Evolutionary conservation across 1,140 invertebrate genomes (phyloP), one percentile per base, ranked within the genome.

Genomic region (Ylistrum balloti): DNA sequence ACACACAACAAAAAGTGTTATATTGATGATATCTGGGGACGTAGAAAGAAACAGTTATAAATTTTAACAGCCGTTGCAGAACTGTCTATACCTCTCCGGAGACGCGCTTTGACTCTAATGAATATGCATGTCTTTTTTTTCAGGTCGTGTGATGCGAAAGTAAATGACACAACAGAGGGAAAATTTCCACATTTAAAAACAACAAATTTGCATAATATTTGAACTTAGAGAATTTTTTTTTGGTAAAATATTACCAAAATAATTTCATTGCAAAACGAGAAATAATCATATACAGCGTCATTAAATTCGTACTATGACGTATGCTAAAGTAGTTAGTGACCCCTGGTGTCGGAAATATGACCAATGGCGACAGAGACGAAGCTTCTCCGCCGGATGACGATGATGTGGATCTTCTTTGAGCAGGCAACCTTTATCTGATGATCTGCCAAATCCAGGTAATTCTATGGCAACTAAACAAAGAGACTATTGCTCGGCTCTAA

Each of bases 191-290:
- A 28, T 74, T 28, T n/a, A 7, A n/a, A 74, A 74, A n/a, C n/a
- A 28, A 74, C 9, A n/a, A 45, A 45, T 45, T 45, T 74, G n/a
- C 56, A 74, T 74, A 74, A 74, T 74, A 74, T 74, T 74, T 74
- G 56, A 74, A 74, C 56, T 28, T 74, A 74, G 56, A 28, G 41
- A 45, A 45, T 5, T 0, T n/a, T n/a, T n/a, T n/a, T 17, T 5
- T 74, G 56, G 56, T 74, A 74, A 17, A 74, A 74, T n/a, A 74
- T 28, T 9, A 74, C 56, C 56, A 74, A 74, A 17, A 5, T n/a
- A n/a, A 28, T 28, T 28, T 5, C n/a, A 74, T 74, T 74, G 56
- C 5, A 28, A 28, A 74, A n/a, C 56, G 3, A 45, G 9, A 22
- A 28, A 74, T 9, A 56, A 74, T 74, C 56, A 74, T 74, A 74